Conservation (phyloP, 2,888 invertebrate species). For the Callosobruchus maculatus region DNA sequence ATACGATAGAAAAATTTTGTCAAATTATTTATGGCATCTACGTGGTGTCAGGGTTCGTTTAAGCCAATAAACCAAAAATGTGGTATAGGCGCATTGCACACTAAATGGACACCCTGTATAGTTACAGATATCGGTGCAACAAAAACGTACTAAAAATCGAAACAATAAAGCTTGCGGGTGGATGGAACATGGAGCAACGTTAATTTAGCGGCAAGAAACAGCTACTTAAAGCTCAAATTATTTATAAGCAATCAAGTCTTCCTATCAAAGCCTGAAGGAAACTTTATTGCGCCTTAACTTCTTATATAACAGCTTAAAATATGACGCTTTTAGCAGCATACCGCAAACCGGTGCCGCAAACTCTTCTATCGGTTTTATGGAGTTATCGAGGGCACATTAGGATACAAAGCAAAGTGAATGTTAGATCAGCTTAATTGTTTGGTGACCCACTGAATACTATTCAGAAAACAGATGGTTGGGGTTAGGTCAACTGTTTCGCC, state of each 20-base stretch:
- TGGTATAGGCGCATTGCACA: too few relatives aligned
- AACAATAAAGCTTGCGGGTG: background rate
- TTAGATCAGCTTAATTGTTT: too few relatives aligned
- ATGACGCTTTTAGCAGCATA: background rate
- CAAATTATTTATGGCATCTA: too few relatives aligned
- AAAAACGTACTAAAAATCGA: background rate
- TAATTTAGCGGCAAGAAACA: background rate
- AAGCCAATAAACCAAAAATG: too few relatives aligned
- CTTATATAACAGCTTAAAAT: background rate
- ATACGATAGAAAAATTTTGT: too few relatives aligned
- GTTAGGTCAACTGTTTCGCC: too few relatives aligned
- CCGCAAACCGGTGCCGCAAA: background rate
- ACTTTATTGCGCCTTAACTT: background rate
- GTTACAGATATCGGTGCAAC: too few relatives aligned
- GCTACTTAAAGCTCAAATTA: conserved; percentile 8
- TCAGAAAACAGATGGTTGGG: too few relatives aligned
- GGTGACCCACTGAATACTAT: too few relatives aligned
- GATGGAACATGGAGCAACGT: background rate
- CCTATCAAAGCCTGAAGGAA: conserved; percentile 3
- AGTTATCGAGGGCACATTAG: background rate
- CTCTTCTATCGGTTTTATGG: background rate
- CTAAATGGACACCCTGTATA: too few relatives aligned
- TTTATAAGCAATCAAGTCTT: conserved; percentile 5
- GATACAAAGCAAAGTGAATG: background rate
- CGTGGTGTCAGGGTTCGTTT: too few relatives aligned